A percentile compares a stretch with the other conserved stretches of the same genome.
Evolutionary conservation across 1,140 invertebrate genomes (phyloP).

Genomic region (silkworm (Bombyx mori)): ASM3026992v2 NC_085108.1:3398501-3399000

Average conservation of each 20-base stretch:
- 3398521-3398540: constrained; percentile 79
- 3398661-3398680: constrained; percentile 74
- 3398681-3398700: constrained; percentile 33
- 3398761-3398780: constrained; percentile 94
- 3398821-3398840: constrained; percentile 89
- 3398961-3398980: constrained; percentile 87
- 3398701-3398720: constrained; percentile 74
- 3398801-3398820: constrained; percentile 92
- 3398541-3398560: constrained; percentile 81
- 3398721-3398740: constrained; percentile 85
- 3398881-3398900: constrained; percentile 89
- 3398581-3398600: constrained; percentile 79
- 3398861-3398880: constrained; percentile 87
- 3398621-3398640: constrained; percentile 75
- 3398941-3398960: constrained; percentile 88
- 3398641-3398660: constrained; percentile 69
- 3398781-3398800: constrained; percentile 97
- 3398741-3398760: constrained; percentile 91
- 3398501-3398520: constrained; percentile 80
- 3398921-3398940: constrained; percentile 90
- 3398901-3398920: constrained; percentile 94
- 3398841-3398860: constrained; percentile 91
- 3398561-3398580: constrained; percentile 84
- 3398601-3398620: constrained; percentile 78
- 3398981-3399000: constrained; percentile 92